A percentile compares a stretch with the other conserved stretches of the same genome.
These are phyloP conservation scores for Pygathrix nemaeus DNA, from an alignment of 2,113 vertebrate species.

Conservation along the genomic window DNA sequence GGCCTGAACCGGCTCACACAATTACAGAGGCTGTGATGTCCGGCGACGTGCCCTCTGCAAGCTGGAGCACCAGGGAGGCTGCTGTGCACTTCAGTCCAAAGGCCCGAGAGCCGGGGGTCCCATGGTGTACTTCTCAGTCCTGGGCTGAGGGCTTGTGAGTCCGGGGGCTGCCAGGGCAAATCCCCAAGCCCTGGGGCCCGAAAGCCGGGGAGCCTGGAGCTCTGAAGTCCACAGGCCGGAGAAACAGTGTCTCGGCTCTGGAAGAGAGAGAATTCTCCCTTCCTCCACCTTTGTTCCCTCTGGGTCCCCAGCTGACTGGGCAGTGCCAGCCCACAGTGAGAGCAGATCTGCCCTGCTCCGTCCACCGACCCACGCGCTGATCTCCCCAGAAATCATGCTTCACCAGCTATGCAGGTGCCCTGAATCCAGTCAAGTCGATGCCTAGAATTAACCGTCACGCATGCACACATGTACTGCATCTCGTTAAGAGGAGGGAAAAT, in stretches of 20 bases:
- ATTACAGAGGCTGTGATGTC: background rate
- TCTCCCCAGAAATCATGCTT: background rate
- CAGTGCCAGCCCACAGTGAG: background rate
- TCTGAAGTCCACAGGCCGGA: background rate
- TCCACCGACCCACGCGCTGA: background rate
- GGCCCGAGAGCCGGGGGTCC: background rate
- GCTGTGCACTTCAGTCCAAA: background rate
- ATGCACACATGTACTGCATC: rapidly evolving
- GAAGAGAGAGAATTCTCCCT: background rate
- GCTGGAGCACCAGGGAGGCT: background rate
- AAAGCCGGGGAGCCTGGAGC: background rate
- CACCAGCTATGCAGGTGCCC: background rate
- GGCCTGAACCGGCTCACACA: background rate
- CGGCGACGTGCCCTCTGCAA: background rate
- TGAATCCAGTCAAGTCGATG: background rate
- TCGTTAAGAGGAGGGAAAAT: background rate
- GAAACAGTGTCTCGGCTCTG: background rate
- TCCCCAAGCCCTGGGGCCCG: background rate
- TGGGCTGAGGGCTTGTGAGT: background rate
- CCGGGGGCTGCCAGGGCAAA: background rate
- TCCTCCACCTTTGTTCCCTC: background rate
- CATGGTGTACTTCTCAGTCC: background rate
- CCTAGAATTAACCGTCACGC: background rate
- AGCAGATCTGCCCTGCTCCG: background rate
- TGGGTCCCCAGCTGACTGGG: background rate